Evolutionary conservation across 2,888 invertebrate species (phyloP), one percentile per base, ranked within the genome.

Genomic region (Catonia carolina): DNA sequence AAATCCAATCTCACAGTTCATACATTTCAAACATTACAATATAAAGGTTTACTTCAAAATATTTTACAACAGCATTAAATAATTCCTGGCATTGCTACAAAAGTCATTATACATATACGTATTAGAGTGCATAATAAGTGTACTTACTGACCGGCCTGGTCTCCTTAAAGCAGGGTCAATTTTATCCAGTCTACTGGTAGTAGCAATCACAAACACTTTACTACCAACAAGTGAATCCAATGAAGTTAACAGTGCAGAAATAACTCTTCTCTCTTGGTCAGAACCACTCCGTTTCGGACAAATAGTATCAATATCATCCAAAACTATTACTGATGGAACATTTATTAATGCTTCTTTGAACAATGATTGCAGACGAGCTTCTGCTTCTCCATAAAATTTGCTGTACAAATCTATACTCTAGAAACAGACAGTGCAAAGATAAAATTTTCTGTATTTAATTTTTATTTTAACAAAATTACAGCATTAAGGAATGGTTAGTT

Each of bases 261-360:
- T 78, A 0, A 90, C 78, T 55, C 87, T 78, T 69, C 85, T 84
- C 65, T 90, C 87, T 53, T 83, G 79, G 62, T 88, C 86, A 2
- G 79, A 79, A 42, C 61, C 58, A 18, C 55, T 33, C 63, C 81
- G 75, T 65, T 75, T 75, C 0, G 88, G 80, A 69, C 91, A 92
- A 48, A 94, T 75, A 7, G 81, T 81, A 68, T 94, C 90, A 35
- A 95, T 77, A 70, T 94, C 89, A 74, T 95, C 94, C 53, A 95
- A 79, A 35, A 94, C 72, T 62, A 95, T 78, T 14, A 95, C 76
- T 67, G 84, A 81, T 0, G 94, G 92, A 65, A 83, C 77, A 62
- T 70, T 74, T 36, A 79, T 73, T 41, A 79, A 74, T 0, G 89
- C 90, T 66, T 83, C 79, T 42, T 80, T 73, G 69, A 93, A 92